Conservation (phyloP, 2,888 invertebrate species). For the Leucophenga maculata region DNA sequence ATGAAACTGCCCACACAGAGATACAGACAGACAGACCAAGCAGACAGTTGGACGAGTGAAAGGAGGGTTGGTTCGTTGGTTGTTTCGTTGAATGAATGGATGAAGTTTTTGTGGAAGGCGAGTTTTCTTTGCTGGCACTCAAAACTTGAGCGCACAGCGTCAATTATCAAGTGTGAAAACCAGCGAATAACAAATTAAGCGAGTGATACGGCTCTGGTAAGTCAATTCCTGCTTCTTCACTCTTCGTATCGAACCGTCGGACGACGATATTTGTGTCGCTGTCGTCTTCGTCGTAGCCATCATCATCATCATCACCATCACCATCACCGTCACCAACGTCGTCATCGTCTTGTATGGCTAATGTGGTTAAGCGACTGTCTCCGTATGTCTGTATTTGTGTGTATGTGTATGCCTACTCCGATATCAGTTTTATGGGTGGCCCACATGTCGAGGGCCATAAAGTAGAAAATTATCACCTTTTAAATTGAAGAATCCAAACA, state of each 20-base stretch:
- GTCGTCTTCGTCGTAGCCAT: conserved; percentile 9
- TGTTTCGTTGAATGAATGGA: too few species aligned
- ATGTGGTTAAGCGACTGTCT: conserved; percentile 33
- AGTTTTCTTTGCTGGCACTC: conserved; percentile 30
- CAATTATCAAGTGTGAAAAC: conserved; percentile 68
- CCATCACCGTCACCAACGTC: neutral
- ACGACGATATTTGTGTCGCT: neutral
- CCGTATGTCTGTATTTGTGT: neutral
- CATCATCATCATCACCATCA: neutral
- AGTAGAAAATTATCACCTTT: conserved; percentile 73
- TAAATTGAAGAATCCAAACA: conserved; percentile 73
- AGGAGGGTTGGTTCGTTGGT: conserved; percentile 27
- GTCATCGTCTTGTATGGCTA: conserved; percentile 7
- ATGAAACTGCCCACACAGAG: conserved; percentile 65
- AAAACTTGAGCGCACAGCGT: conserved; percentile 43
- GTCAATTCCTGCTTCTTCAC: too few species aligned
- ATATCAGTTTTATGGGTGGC: conserved; percentile 72
- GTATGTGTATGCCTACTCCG: conserved; percentile 55
- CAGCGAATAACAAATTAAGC: conserved; percentile 68
- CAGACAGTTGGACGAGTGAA: conserved; percentile 5
- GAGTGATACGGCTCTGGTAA: conserved; percentile 53
- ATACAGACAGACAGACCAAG: conserved; percentile 37
- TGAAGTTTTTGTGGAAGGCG: conserved; percentile 27
- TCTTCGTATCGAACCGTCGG: neutral
- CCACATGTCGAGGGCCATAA: conserved; percentile 73